Base-by-base conservation (phyloP, 2,113 vertebrate genomes). In the Caranx ignobilis region DNA sequence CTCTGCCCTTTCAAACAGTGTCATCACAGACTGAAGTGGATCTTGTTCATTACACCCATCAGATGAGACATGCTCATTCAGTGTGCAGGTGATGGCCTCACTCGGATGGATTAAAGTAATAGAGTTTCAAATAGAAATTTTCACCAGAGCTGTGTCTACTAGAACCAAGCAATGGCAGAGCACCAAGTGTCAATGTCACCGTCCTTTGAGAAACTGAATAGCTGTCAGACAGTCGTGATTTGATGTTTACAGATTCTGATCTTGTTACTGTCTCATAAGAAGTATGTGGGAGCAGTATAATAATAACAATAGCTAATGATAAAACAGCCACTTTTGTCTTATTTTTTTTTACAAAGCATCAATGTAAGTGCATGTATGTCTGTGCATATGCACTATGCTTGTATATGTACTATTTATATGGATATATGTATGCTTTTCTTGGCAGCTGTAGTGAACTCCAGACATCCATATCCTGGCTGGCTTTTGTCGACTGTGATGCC, bases 41-140 rank as follows among this genome's bases (percentile, higher is more conserved):
- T 71, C 71, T 61, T 59, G 43, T 15, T 83, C 26, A 73, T 85
- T 73, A 52, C 41, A 35, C 31, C 21, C 8, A 77, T 77, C 75
- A 66, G 39, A 64, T 65, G 56, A 74, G 74, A 82, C 54, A 16
- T 1, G 11, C 52, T 72, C 55, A 18, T 69, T 72, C 61, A 66
- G 0, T 41, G 62, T 35, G 50, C 50, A 67, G 65, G 61, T 73
- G 69, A 84, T 70, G 52, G 64, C 21, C 56, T 50, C 13, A 6
- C 62, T 74, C 76, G 59, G 5, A 37, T 63, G 21, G 0, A 45
- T 71, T 71, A 59, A 52, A 45, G 21, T 43, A 66, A 65, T 57
- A 31, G 41, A 59, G 32, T 18, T 35, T 68, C 2, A 48, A 62
- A 66, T 39, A n/a, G 18, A 52, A 12, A 5, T 60, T 63, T 54